Conservation (phyloP, 2,797 vertebrate species). For the Peromyscus melanophrys region DNA sequence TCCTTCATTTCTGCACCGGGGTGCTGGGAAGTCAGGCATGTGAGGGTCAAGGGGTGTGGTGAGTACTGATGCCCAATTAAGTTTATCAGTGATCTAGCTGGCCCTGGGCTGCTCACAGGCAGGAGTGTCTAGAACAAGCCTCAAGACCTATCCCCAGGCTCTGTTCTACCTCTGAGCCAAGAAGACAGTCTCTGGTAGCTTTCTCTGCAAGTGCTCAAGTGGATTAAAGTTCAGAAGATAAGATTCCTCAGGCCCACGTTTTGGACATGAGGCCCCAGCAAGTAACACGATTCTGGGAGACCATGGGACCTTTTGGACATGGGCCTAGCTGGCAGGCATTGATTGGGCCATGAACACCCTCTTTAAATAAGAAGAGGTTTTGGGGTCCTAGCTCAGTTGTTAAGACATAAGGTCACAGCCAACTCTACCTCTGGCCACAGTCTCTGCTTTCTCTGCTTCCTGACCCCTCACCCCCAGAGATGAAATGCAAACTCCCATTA, state of each 20-base stretch:
- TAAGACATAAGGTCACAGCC: background rate
- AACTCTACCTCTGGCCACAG: background rate
- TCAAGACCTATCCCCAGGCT: background rate
- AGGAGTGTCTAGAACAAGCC: background rate
- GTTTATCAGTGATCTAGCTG: background rate
- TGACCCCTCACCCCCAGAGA: background rate
- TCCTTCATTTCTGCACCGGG: accelerated
- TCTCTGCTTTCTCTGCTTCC: background rate
- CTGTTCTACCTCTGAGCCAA: background rate
- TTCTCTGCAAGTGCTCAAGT: background rate
- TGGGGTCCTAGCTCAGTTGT: background rate
- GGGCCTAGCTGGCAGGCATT: background rate
- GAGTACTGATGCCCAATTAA: accelerated
- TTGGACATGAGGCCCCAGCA: background rate
- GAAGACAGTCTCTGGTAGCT: background rate
- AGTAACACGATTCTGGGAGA: background rate
- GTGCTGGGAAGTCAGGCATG: background rate
- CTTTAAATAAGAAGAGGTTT: background rate
- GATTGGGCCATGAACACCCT: background rate
- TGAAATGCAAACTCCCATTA: background rate
- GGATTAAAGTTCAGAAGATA: background rate
- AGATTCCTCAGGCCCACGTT: background rate
- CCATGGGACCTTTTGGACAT: background rate
- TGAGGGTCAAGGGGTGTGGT: background rate
- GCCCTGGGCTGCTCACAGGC: background rate